Percentiles rank a stretch among this genome's conserved stretches.
phyloP scores from a whole-genome alignment of 2,113 vertebrate species.

The Excalfactoria chinensis region DNA sequence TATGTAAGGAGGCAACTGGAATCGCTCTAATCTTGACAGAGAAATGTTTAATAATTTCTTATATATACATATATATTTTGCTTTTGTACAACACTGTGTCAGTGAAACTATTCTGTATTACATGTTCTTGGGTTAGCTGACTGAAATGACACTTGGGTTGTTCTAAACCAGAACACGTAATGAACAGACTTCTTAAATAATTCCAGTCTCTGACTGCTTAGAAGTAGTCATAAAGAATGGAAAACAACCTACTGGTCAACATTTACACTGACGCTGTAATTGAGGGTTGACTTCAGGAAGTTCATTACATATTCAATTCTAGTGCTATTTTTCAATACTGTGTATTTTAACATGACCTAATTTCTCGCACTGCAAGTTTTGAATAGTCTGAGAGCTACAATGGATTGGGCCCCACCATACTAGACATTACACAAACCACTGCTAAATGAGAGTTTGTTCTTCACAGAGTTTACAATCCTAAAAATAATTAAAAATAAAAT shows the following conservation, averaged over 20 bases:
- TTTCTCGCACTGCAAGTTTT: not conserved
- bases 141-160: not conserved
- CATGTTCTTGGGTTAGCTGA: not conserved
- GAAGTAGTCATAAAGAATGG: not conserved
- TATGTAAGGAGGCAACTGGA: not conserved
- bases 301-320: not conserved
- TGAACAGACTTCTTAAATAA: not conserved
- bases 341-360: not conserved
- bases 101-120: not conserved
- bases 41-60: not conserved
- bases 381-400: not conserved
- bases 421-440: not conserved
- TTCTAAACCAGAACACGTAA: not conserved
- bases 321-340: not conserved
- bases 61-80: not conserved
- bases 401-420: not conserved
- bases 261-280: not conserved
- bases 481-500: not conserved
- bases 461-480: not conserved
- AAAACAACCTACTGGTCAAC: not conserved
- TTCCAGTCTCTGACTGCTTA: not conserved
- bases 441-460: not conserved
- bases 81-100: not conserved
- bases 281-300: not conserved
- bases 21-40: not conserved